Evolutionary conservation across 2,797 vertebrate genomes (phyloP), one percentile per base, ranked within the genome.

Genomic region (Lutjanus argentimaculatus): DNA sequence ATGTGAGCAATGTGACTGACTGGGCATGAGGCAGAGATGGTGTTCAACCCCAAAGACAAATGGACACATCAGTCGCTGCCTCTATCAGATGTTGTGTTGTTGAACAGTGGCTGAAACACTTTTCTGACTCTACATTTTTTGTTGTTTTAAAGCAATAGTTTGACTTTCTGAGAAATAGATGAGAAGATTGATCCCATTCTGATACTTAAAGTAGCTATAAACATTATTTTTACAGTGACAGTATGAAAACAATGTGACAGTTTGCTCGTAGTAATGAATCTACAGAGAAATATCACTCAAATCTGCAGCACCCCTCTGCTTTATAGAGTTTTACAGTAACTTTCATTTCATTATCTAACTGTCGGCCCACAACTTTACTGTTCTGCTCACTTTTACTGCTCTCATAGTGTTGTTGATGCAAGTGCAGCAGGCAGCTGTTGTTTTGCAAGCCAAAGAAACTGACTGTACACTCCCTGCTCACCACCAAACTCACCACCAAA

Each of bases 1-100:
- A 91, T 94, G 91, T 90, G 80, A 94, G 86, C 86, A 93, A 95
- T 94, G 94, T 85, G 77, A 77, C 73, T 71, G 79, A 79, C 72
- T 53, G 83, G 75, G 73, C 67, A 73, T 77, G 79, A 87, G 84
- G 85, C 79, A 62, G 84, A 67, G 80, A 64, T 72, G 80, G 65
- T 17, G 79, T 64, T 75, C 11, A 74, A 72, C 46, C 81, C 48
- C 0, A 58, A 63, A 42, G 75, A 91, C 85, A 90, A 88, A 86
- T 85, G 83, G 78, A 77, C 16, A 56, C 70, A 74, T 71, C 74
- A 52, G 66, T 76, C 72, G 53, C 57, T 58, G 40, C 75, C 77
- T 72, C 19, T 53, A 66, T 84, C 83, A 40, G 13, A 53, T 30
- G 21, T 4, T 48, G 1, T 14, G 7, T 21, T 40, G 49, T 40